Conservation (phyloP, 2,113 vertebrate species). For the Rafetus swinhoei region DNA sequence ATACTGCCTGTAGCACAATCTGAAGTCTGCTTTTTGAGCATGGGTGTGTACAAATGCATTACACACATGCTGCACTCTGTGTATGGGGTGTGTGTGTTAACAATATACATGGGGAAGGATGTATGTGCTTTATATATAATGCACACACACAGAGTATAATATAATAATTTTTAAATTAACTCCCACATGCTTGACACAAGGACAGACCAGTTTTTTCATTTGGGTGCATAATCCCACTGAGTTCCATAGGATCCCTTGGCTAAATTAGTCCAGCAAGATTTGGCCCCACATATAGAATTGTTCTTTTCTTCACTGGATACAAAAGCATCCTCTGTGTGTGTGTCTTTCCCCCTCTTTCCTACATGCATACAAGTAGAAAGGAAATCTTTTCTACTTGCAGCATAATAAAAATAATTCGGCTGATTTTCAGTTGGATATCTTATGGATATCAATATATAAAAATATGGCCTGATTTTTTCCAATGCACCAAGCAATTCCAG, state of each 20-base stretch:
- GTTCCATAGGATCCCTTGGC: not conserved
- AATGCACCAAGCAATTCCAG: too few relatives aligned
- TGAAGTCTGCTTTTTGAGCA: constrained; percentile 4
- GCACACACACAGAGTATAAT: not conserved
- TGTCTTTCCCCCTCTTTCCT: not conserved
- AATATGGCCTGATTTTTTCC: too few relatives aligned
- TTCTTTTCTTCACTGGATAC: not conserved
- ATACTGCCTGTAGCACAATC: not conserved
- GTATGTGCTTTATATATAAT: not conserved
- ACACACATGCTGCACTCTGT: not conserved
- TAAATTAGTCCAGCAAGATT: not conserved
- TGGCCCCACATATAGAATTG: not conserved
- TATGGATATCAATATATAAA: too few relatives aligned
- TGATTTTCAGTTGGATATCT: not conserved
- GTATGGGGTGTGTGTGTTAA: not conserved
- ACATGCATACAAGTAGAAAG: not conserved
- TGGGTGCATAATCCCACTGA: not conserved
- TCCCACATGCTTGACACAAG: not conserved
- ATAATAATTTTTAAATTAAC: not conserved
- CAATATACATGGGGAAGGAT: too few relatives aligned
- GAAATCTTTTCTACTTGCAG: not conserved
- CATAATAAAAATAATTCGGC: constrained; percentile 31
- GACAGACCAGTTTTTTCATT: not conserved
- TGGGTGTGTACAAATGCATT: not conserved
- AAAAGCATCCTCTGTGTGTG: not conserved